Evolutionary conservation across 2,888 invertebrate species (phyloP), one percentile per base, ranked within the genome.

Genomic region (Ceraclea dissimilis): DNA sequence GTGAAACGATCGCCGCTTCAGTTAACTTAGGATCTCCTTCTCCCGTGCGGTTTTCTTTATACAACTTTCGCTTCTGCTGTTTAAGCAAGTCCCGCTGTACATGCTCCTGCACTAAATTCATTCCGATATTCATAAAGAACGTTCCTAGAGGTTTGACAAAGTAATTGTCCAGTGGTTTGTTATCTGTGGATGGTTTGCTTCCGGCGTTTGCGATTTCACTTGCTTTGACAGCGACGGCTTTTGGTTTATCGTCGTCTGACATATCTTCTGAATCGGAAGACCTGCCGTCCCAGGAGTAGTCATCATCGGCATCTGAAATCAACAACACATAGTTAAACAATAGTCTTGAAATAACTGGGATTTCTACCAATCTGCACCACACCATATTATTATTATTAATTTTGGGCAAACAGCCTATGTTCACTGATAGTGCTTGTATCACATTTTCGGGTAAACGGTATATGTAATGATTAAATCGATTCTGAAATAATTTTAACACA

Each of bases 11-110:
- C 22, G 90, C 88, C 67, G 83, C 77, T 68, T 89, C 86, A 13
- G 89, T 87, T 61, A 82, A 80, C 52, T 79, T 79, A 6, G 86
- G 80, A 67, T 81, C 80, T 61, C 81, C 75, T 56, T 84, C 81
- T 51, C 81, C 78, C 60, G 69, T 69, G 64, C 76, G 73, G 64
- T 73, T 74, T 72, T 84, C 86, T 63, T 85, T 83, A 63, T 87
- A 85, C 18, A 88, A 83, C 69, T 93, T 93, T 49, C 90, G 81
- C 68, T 88, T 89, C 69, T 94, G 93, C 67, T 91, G 86, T 63
- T 88, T 85, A 54, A 95, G 76, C 57, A 95, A 76, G 75, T 96
- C 96, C n/a, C 85, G 84, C 75, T 96, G 95, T 18, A 96, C 95
- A 70, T 85, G 89, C 69, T 96, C 94, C 70, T 93, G 92, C 2